Percentiles rank a stretch among this genome's conserved stretches.
These are phyloP conservation scores for Petrolisthes manimaculis DNA, from an alignment of 2,888 invertebrate species.

Conservation along the genomic window DNA sequence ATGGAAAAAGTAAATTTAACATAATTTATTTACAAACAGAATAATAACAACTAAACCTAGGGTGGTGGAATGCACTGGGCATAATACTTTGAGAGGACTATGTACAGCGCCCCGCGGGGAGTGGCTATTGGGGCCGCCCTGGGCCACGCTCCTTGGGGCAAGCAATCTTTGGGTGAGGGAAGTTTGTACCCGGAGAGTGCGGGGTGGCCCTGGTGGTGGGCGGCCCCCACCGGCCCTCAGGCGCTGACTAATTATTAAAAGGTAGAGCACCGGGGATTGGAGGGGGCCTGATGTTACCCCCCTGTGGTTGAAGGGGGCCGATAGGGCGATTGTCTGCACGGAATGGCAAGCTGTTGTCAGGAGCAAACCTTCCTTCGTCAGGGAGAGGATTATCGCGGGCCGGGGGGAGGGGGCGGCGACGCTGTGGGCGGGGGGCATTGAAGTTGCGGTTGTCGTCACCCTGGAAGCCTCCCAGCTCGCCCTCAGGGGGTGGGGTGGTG, in stretches of 20 bases:
- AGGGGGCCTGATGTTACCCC: constrained; percentile 44
- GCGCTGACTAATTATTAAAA: constrained; percentile 39
- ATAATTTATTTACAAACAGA: constrained; percentile 63
- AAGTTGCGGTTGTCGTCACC: neutral
- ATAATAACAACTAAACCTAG: constrained; percentile 58
- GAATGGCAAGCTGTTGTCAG: constrained; percentile 28
- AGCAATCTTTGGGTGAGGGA: constrained; percentile 54
- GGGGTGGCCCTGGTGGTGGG: neutral
- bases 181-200: constrained; percentile 50
- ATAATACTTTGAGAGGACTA: constrained; percentile 57
- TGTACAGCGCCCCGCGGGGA: constrained; percentile 45
- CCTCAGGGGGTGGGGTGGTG: constrained; percentile 76
- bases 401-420: constrained; percentile 34
- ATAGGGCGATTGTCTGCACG: constrained; percentile 8
- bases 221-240: constrained; percentile 27
- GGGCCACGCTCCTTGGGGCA: constrained; percentile 24
- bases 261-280: constrained; percentile 59
- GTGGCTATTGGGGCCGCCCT: constrained; percentile 22
- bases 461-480: neutral
- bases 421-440: constrained; percentile 14
- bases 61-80: constrained; percentile 37
- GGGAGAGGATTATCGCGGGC: constrained; percentile 20
- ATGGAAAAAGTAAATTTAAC: constrained; percentile 36
- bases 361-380: constrained; percentile 29
- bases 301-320: constrained; percentile 30